Evolutionary conservation across 2,113 vertebrate genomes (phyloP).

Genomic region (Cynoglossus semilaevis): DNA sequence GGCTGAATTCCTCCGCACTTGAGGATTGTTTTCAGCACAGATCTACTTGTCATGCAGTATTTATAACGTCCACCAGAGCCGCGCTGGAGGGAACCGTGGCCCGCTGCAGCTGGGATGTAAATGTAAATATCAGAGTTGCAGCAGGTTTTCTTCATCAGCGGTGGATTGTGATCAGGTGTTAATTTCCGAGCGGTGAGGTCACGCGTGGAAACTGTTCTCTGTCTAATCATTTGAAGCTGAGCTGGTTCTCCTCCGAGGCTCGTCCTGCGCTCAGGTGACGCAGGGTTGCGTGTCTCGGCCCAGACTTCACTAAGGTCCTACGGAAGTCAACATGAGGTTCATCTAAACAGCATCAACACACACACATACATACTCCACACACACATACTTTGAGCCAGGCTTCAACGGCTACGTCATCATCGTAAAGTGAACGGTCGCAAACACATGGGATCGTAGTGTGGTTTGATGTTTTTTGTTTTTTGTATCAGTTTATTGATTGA

Average conservation of each 20-base stretch:
- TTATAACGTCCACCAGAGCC: slow-evolving; percentile 1
- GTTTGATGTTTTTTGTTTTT: no score
- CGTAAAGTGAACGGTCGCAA: slow-evolving; percentile 1
- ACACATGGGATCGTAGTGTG: background rate
- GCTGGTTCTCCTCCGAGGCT: slow-evolving; percentile 1
- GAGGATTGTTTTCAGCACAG: background rate
- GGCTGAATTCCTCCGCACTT: background rate
- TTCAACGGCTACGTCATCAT: slow-evolving; percentile 1
- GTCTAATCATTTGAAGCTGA: slow-evolving; percentile 27
- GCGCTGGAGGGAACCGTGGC: background rate
- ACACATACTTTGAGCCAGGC: slow-evolving; percentile 14
- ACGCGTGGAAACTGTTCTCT: slow-evolving; percentile 11
- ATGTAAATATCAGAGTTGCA: background rate
- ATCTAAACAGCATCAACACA: slow-evolving; percentile 21
- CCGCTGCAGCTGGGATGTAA: background rate
- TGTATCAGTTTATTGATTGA: no score
- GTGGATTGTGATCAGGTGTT: slow-evolving; percentile 26
- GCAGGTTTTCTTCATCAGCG: background rate
- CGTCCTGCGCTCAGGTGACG: slow-evolving; percentile 5
- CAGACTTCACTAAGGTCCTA: background rate
- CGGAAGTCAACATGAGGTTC: slow-evolving; percentile 12
- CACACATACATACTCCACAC: no score
- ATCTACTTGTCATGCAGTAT: background rate
- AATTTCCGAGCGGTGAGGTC: slow-evolving; percentile 44
- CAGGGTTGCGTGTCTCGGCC: slow-evolving; percentile 6